Conservation (phyloP, 2,113 vertebrate species). For the Ibidorhyncha struthersii region DNA sequence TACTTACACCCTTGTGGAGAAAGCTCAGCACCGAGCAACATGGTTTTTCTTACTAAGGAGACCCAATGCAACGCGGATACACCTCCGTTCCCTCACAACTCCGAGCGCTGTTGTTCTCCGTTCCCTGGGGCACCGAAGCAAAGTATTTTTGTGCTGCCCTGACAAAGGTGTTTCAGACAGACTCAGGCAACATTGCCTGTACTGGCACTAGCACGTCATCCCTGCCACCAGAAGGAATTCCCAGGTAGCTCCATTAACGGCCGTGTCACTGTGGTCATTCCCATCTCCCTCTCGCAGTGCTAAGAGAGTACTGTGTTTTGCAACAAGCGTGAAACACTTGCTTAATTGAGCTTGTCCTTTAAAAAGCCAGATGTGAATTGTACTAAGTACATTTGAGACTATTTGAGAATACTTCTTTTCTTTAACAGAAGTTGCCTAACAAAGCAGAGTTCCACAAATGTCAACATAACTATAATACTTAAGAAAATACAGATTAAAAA, state of each 20-base stretch:
- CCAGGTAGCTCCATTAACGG: neutral
- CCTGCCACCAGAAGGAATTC: neutral
- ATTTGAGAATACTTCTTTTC: neutral
- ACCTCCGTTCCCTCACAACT: neutral
- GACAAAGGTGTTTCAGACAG: neutral
- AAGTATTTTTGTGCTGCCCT: neutral
- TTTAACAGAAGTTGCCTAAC: neutral
- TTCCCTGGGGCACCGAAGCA: neutral
- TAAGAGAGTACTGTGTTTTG: neutral
- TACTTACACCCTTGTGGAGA: neutral
- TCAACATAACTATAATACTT: neutral
- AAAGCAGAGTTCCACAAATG: neutral
- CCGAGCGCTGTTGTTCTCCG: neutral
- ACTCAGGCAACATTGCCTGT: neutral
- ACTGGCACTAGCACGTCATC: neutral
- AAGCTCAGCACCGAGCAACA: neutral
- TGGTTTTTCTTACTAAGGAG: neutral
- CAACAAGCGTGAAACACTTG: fast-evolving
- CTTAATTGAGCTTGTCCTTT: neutral
- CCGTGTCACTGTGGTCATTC: neutral
- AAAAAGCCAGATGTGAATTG: neutral
- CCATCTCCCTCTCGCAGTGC: neutral
- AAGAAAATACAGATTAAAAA: neutral
- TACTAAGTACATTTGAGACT: neutral
- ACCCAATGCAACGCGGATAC: neutral